Base-by-base conservation (phyloP, 2,797 vertebrate genomes). In the Gorsachius magnificus region DNA sequence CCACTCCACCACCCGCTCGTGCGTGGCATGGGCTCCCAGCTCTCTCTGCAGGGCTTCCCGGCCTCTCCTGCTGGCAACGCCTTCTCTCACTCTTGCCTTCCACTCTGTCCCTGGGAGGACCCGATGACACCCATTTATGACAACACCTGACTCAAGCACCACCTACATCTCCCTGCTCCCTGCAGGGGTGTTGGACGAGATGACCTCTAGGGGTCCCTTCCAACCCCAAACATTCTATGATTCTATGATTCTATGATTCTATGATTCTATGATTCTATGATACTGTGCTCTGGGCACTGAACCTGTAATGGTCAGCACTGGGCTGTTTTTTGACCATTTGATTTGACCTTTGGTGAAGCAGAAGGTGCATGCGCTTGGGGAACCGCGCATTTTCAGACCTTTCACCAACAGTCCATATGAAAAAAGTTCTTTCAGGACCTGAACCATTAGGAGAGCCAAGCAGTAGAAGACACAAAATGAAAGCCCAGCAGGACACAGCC, bases 221-320 rank as follows among this genome's bases (percentile, higher is more conserved):
- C 41, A 41, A 41, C 41, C 41, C 41, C 14, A 41, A 41, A 41
- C 41, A 41, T 41, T 41, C 41, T 41, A 41, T 41, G 38, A 41
- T 41, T 41, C 38, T 41, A 41, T 41, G 41, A 21, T 3, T n/a
- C n/a, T n/a, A n/a, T n/a, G n/a, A n/a, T n/a, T n/a, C n/a, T n/a
- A n/a, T n/a, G n/a, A 41, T 41, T 41, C 41, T 41, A 41, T 41
- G 38, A 41, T 41, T 41, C 38, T 41, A 41, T 41, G 41, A 21
- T 3, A 2, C 18, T 0, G 16, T 12, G 74, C 57, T 63, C 11
- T n/a, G 78, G 61, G 60, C 57, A 45, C 54, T 0, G 1, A 43
- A 35, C 22, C 53, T 35, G 38, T 10, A 15, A 15, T 0, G 10
- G 19, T 6, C 83, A 90, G 50, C 0, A 1, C 53, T 31, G 51